These are phyloP conservation scores for Triops longicaudatus DNA, from an alignment of 1,140 invertebrate genomes.

Conservation along the genomic window DNA sequence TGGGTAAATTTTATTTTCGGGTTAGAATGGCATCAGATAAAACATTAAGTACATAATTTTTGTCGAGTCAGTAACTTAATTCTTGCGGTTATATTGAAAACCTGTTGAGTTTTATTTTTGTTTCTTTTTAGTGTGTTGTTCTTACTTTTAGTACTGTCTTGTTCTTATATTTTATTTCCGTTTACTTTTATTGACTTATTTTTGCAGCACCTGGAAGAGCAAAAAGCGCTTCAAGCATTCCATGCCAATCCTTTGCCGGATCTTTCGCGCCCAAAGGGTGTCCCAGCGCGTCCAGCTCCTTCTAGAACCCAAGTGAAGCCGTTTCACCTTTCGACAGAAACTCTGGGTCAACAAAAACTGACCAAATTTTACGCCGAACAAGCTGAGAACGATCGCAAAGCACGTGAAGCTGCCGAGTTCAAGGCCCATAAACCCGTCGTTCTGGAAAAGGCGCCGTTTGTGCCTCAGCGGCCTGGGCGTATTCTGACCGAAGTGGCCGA, in stretches of 20 bases:
- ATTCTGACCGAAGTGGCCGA: conserved; percentile 2
- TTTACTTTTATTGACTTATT: neutral
- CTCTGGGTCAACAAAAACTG: neutral
- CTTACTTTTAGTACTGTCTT: no score
- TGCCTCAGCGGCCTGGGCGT: neutral
- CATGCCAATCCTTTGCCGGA: conserved; percentile 19
- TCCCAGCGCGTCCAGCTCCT: neutral
- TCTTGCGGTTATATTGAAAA: no score
- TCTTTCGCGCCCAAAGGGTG: neutral
- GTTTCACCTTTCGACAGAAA: neutral
- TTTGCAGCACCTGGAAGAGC: conserved; percentile 15
- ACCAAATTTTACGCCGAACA: neutral
- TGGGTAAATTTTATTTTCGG: no score
- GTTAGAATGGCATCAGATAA: no score
- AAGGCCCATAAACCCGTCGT: neutral
- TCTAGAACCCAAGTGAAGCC: neutral
- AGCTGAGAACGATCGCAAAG: neutral
- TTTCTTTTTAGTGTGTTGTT: no score
- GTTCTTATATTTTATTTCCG: no score
- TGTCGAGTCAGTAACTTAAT: no score
- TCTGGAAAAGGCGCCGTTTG: neutral
- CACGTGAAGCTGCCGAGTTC: neutral
- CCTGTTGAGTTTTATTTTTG: no score
- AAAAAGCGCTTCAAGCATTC: neutral
- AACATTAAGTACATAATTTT: neutral